phyloP scores from a whole-genome alignment of 2,113 vertebrate species.

The Brienomyrus longianalis region DNA sequence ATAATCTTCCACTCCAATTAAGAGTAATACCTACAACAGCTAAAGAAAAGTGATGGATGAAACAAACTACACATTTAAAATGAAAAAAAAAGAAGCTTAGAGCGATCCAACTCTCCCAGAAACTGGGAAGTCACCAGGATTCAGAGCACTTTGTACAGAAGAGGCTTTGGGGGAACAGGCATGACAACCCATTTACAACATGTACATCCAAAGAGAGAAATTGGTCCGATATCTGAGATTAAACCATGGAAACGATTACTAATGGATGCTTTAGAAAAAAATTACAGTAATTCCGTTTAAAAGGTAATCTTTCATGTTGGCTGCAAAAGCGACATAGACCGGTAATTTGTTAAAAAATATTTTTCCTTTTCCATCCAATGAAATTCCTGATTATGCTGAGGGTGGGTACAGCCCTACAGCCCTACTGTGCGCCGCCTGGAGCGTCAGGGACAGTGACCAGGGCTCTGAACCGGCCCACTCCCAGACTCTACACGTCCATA shows the following conservation, averaged over 20 bases:
- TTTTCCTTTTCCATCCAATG: slow-evolving; percentile 51
- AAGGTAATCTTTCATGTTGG: background rate
- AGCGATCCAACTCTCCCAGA: background rate
- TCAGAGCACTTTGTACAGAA: background rate
- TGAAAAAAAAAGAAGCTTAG: background rate
- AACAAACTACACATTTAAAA: background rate
- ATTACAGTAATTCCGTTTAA: slow-evolving; percentile 38
- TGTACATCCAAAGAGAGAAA: slow-evolving; percentile 42
- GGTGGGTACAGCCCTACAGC: slow-evolving; percentile 54
- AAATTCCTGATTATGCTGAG: slow-evolving; percentile 56
- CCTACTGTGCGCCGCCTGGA: background rate
- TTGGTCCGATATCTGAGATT: slow-evolving; percentile 67
- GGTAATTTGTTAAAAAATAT: slow-evolving; percentile 40
- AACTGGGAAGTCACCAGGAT: background rate
- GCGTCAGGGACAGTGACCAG: slow-evolving; percentile 5
- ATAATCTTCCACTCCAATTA: background rate
- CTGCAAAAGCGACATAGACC: no score
- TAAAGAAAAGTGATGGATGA: background rate
- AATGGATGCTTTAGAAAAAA: slow-evolving; percentile 35
- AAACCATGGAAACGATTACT: slow-evolving; percentile 45
- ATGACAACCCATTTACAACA: slow-evolving; percentile 21
- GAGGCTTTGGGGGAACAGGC: background rate
- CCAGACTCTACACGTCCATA: background rate
- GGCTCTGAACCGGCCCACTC: background rate
- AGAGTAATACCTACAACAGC: background rate